These are phyloP conservation scores for Leptura quadrifasciata DNA, from an alignment of 2,888 invertebrate genomes.

Conservation along the genomic window DNA sequence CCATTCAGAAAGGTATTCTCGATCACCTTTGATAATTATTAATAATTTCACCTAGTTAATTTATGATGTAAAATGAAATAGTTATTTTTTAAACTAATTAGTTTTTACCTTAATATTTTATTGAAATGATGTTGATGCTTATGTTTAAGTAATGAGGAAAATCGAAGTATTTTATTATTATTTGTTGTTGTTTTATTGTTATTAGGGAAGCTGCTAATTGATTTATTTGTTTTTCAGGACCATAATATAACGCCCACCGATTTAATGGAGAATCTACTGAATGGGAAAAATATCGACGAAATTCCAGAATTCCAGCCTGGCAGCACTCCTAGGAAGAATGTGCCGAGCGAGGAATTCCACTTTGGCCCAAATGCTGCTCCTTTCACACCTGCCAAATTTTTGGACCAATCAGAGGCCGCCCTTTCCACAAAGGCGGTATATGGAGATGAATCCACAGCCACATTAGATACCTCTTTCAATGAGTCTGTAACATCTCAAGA, in stretches of 20 bases:
- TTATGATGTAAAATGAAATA: too few relatives aligned
- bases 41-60: background rate
- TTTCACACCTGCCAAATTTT: conserved; percentile 68
- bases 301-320: conserved; percentile 70
- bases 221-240: conserved; percentile 54
- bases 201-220: background rate
- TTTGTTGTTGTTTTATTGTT: too few relatives aligned
- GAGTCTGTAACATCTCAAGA: conserved; percentile 50
- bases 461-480: conserved; percentile 59
- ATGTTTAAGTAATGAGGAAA: too few relatives aligned
- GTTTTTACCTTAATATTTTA: too few relatives aligned
- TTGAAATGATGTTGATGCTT: too few relatives aligned
- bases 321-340: conserved; percentile 60
- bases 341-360: conserved; percentile 76
- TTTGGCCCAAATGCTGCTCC: conserved; percentile 79
- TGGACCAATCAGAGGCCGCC: conserved; percentile 74
- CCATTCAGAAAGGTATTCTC: background rate
- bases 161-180: too few relatives aligned
- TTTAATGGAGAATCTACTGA: conserved; percentile 71
- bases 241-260: conserved; percentile 68
- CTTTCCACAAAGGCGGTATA: conserved; percentile 75
- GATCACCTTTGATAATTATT: background rate
- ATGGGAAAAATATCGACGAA: conserved; percentile 72
- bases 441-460: conserved; percentile 74
- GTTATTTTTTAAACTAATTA: too few relatives aligned